A percentile compares a stretch with the other conserved stretches of the same genome.
phyloP scores from a whole-genome alignment of 1,140 invertebrate genomes.

The Zophobas morio region DNA sequence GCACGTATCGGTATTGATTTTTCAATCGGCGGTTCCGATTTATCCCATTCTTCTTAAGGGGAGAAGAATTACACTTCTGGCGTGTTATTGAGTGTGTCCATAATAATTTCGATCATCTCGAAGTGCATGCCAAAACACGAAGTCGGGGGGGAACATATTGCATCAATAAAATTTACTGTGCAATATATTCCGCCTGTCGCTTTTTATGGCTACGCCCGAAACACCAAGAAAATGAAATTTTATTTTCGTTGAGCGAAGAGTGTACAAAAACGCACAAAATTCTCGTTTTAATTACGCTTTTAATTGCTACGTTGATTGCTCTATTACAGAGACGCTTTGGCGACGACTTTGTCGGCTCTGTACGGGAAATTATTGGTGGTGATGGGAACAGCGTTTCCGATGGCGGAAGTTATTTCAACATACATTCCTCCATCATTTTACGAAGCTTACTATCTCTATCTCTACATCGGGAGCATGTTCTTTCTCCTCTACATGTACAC shows the following conservation, averaged over 20 bases:
- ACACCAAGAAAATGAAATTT: slow-evolving; percentile 34
- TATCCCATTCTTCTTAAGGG: slow-evolving; percentile 10
- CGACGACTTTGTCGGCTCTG: slow-evolving; percentile 90
- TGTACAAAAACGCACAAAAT: slow-evolving; percentile 49
- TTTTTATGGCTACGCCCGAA: slow-evolving; percentile 12
- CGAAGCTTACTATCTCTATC: slow-evolving; percentile 91
- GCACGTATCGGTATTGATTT: slow-evolving; percentile 45
- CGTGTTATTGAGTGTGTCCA: slow-evolving; percentile 20
- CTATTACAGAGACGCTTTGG: slow-evolving; percentile 80
- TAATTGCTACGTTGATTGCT: slow-evolving; percentile 30
- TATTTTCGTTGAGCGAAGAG: no score
- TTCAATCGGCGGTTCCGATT: slow-evolving; percentile 2
- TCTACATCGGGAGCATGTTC: slow-evolving; percentile 91
- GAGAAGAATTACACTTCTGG: slow-evolving; percentile 30
- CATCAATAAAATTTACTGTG: slow-evolving; percentile 21
- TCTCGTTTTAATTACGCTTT: slow-evolving; percentile 33
- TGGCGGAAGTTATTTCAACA: slow-evolving; percentile 93
- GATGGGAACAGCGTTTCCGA: slow-evolving; percentile 94
- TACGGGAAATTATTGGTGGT: slow-evolving; percentile 95
- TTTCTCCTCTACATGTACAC: slow-evolving; percentile 90
- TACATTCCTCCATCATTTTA: slow-evolving; percentile 92
- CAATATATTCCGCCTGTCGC: slow-evolving; percentile 7
- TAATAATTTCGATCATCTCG: slow-evolving; percentile 28
- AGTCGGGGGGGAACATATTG: slow-evolving; percentile 13
- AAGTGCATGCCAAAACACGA: slow-evolving; percentile 11